Base-by-base conservation (phyloP, 1,140 invertebrate species). In the Musca domestica region DNA sequence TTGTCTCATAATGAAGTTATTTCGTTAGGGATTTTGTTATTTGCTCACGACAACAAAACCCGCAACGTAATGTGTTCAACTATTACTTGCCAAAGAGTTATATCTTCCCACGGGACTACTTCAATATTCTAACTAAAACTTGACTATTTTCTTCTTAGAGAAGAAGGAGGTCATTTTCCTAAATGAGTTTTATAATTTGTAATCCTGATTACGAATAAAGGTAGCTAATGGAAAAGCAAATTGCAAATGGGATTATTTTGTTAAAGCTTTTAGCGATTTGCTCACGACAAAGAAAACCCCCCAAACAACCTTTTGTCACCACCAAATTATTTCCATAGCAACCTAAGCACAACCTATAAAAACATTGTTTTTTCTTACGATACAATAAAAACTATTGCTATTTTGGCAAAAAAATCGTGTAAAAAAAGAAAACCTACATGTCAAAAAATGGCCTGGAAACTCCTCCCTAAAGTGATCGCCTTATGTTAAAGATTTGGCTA, bases 261-360 rank as follows among this genome's bases (percentile, higher is more conserved):
- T 70, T 70, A 71, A 65, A 74, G 73, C 71, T 78, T 78, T 76
- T 78, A 76, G 76, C 78, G 76, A n/a, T 78, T 76, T 78, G 76
- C 76, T 78, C 76, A 78, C 76, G 74, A 78, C 76, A 78, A 76
- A 76, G 76, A 77, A 78, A 71, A 72, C 71, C 46, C 41, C 70
- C n/a, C n/a, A n/a, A 63, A 58, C 76, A 74, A 70, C 76, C 72
- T 69, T 73, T n/a, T n/a, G 19, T 51, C 49, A n/a, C 9, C 20
- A 19, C 2, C 10, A 51, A 51, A n/a, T n/a, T n/a, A n/a, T n/a
- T n/a, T n/a, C n/a, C n/a, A n/a, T n/a, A n/a, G n/a, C n/a, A n/a
- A n/a, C n/a, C n/a, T n/a, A n/a, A n/a, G n/a, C n/a, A n/a, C n/a
- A n/a, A n/a, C n/a, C n/a, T n/a, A n/a, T n/a, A n/a, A n/a, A n/a